Conservation (phyloP, 2,888 invertebrate species). For the Oxyteleia sp. region DNA sequence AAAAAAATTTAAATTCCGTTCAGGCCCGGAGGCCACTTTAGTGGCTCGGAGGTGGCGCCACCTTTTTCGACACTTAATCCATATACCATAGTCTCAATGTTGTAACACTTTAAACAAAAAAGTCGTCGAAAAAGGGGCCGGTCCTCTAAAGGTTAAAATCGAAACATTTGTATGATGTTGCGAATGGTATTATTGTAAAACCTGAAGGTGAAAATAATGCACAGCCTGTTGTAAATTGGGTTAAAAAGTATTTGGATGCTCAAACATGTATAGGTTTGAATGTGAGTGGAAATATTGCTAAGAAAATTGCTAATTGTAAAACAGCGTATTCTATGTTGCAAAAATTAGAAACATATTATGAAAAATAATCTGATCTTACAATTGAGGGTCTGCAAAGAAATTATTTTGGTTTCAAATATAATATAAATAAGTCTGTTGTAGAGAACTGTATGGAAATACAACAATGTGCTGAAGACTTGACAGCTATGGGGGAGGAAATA, state of each 20-base stretch:
- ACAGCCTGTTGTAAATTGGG: conserved; percentile 50
- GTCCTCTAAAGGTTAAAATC: no score
- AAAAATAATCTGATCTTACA: conserved; percentile 41
- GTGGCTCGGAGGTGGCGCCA: no score
- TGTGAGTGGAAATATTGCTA: conserved; percentile 70
- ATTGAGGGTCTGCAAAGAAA: conserved; percentile 68
- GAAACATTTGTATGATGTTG: conserved; percentile 49
- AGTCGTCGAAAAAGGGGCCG: no score
- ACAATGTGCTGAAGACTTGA: conserved; percentile 66
- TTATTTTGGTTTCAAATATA: conserved; percentile 76
- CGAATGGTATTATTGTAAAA: conserved; percentile 54
- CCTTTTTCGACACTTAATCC: no score
- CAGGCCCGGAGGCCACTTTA: no score
- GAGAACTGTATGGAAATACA: conserved; percentile 75
- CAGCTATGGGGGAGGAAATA: conserved; percentile 69
- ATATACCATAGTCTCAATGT: no score
- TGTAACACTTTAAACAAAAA: no score
- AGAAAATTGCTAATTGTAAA: conserved; percentile 74
- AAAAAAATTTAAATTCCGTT: no score
- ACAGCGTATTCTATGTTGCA: conserved; percentile 62
- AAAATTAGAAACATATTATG: conserved; percentile 68
- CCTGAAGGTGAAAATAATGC: conserved; percentile 59
- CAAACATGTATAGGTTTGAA: conserved; percentile 74
- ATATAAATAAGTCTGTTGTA: conserved; percentile 68
- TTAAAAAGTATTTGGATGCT: conserved; percentile 72